A percentile compares a stretch with the other conserved stretches of the same genome.
These are phyloP conservation scores for Chrysina gloriosa DNA, from an alignment of 2,888 invertebrate genomes.

Conservation along the genomic window DNA sequence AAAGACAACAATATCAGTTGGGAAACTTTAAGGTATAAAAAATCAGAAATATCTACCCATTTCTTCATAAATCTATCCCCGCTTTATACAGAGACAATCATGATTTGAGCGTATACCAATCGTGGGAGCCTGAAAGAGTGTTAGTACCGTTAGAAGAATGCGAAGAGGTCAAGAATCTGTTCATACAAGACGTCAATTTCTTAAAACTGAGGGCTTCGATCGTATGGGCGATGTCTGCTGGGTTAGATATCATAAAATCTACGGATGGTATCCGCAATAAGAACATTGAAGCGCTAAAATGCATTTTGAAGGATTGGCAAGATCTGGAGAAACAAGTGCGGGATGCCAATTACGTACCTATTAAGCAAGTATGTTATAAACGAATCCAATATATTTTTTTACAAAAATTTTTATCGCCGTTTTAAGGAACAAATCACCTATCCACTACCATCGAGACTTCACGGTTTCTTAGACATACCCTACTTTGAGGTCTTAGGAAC, in stretches of 20 bases:
- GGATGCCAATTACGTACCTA: constrained; percentile 43
- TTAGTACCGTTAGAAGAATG: constrained; percentile 59
- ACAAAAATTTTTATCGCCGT: constrained; percentile 48
- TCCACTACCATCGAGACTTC: constrained; percentile 60
- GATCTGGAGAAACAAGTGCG: constrained; percentile 47
- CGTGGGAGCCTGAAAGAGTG: constrained; percentile 74
- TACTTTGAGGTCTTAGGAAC: constrained; percentile 55
- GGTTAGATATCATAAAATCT: constrained; percentile 57
- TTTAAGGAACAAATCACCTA: constrained; percentile 57
- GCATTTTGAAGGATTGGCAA: constrained; percentile 56
- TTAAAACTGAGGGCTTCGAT: constrained; percentile 57
- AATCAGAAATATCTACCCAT: not conserved
- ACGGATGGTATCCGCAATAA: constrained; percentile 55
- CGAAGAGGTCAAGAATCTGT: constrained; percentile 58
- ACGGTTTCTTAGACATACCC: constrained; percentile 55
- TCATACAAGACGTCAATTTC: constrained; percentile 58
- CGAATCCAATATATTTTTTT: too few relatives aligned
- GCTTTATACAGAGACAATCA: constrained; percentile 76
- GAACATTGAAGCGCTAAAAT: constrained; percentile 53
- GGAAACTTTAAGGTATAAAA: constrained; percentile 68
- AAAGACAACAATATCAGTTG: constrained; percentile 72
- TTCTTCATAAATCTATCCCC: not conserved
- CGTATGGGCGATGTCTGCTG: constrained; percentile 54
- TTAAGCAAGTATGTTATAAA: constrained; percentile 46
- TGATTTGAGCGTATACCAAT: constrained; percentile 77